Conservation (phyloP, 1,140 invertebrate species). For the Drosophila trapezifrons region DNA sequence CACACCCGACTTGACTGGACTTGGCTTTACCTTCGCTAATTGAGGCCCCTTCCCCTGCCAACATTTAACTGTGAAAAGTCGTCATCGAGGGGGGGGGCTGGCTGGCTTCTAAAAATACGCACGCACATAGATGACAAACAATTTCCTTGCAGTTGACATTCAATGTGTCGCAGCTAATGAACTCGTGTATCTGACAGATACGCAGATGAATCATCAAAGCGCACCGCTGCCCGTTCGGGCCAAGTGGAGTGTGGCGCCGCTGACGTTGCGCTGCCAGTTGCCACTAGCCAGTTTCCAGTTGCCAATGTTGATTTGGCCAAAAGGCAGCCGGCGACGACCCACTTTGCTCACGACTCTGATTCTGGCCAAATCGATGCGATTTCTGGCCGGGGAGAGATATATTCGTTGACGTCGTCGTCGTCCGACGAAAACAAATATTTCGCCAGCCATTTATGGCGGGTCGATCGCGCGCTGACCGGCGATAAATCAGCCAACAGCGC, state of each 20-base stretch:
- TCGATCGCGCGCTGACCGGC: constrained; percentile 46
- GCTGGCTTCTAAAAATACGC: constrained; percentile 64
- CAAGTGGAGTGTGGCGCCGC: constrained; percentile 70
- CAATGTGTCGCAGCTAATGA: constrained; percentile 81
- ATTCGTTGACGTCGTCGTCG: constrained; percentile 26
- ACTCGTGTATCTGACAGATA: constrained; percentile 81
- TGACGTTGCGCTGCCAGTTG: constrained; percentile 10
- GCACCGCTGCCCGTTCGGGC: constrained; percentile 35
- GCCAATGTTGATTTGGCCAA: constrained; percentile 62
- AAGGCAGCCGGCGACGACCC: constrained; percentile 56
- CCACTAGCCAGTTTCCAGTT: constrained; percentile 26
- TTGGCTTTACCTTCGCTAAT: constrained; percentile 54
- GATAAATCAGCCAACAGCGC: constrained; percentile 69
- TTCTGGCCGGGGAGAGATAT: constrained; percentile 55
- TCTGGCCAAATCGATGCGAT: constrained; percentile 19
- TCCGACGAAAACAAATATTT: constrained; percentile 38
- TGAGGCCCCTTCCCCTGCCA: constrained; percentile 37
- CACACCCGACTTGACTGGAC: constrained; percentile 17
- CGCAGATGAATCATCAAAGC: constrained; percentile 75
- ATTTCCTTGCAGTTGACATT: constrained; percentile 82
- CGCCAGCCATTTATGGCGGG: constrained; percentile 40
- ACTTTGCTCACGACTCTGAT: constrained; percentile 65
- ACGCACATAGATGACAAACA: constrained; percentile 55
- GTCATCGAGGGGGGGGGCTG: constrained; percentile 17
- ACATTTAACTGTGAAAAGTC: constrained; percentile 71